These are phyloP conservation scores for Cuculus canorus DNA, from an alignment of 2,797 vertebrate genomes.

Conservation along the genomic window DNA sequence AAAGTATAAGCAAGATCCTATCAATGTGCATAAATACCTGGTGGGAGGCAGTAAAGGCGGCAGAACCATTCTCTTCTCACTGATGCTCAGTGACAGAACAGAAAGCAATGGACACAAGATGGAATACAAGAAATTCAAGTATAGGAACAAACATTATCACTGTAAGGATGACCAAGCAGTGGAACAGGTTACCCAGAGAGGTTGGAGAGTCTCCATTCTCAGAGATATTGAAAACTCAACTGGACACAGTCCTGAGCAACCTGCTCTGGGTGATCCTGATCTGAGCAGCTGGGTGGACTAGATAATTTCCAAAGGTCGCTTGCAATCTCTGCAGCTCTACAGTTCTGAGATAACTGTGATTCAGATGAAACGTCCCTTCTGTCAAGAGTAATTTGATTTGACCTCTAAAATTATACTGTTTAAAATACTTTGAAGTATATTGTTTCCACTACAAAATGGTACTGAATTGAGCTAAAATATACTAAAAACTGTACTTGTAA, in stretches of 20 bases:
- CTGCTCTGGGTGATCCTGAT: not conserved
- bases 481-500: not conserved
- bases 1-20: not conserved
- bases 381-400: not conserved
- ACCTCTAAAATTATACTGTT: not conserved
- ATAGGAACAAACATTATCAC: not conserved
- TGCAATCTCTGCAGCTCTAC: not conserved
- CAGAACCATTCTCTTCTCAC: not conserved
- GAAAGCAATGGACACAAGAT: not conserved
- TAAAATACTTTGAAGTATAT: not conserved
- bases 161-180: not conserved
- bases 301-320: not conserved
- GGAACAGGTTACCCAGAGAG: not conserved
- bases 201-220: not conserved
- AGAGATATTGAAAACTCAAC: not conserved
- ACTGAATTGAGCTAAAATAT: not conserved
- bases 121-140: not conserved
- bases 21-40: not conserved
- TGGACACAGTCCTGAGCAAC: not conserved
- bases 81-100: not conserved
- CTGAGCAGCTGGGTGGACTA: not conserved
- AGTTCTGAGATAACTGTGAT: not conserved
- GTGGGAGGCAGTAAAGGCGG: not conserved
- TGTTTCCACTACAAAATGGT: not conserved
- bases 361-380: not conserved